Conservation (phyloP, 2,888 invertebrate genomes). For the Pasiphila rectangulata region DNA sequence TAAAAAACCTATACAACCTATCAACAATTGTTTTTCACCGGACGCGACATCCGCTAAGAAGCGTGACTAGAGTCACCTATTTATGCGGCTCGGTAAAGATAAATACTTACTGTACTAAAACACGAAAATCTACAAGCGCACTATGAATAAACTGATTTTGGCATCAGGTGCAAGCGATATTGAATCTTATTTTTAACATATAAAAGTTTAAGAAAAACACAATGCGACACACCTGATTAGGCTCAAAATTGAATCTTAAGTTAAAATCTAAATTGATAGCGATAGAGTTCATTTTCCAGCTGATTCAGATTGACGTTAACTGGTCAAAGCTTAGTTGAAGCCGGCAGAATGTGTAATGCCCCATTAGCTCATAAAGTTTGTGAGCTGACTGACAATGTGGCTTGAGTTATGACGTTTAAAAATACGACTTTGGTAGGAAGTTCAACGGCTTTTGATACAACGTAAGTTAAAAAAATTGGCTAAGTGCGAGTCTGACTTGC, state of each 20-base stretch:
- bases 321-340: slow-evolving; percentile 10
- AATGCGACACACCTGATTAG: not conserved
- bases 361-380: slow-evolving; percentile 55
- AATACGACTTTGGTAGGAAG: slow-evolving; percentile 30
- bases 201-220: too few species aligned
- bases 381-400: slow-evolving; percentile 35
- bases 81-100: slow-evolving; percentile 16
- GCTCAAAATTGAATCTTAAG: not conserved
- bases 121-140: not conserved
- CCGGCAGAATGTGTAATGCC: slow-evolving; percentile 65
- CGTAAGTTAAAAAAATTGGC: too few species aligned
- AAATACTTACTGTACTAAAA: not conserved
- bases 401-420: slow-evolving; percentile 25
- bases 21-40: slow-evolving; percentile 54
- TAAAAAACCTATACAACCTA: slow-evolving; percentile 35
- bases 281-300: slow-evolving; percentile 7
- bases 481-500: too few species aligned
- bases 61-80: slow-evolving; percentile 64
- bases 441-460: slow-evolving; percentile 32
- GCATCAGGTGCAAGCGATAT: not conserved
- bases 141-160: not conserved
- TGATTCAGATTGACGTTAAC: slow-evolving; percentile 3
- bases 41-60: slow-evolving; percentile 68
- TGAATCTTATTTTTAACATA: not conserved
- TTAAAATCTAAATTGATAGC: slow-evolving; percentile 5